Base-by-base conservation (phyloP, 2,113 vertebrate species). In the Octodon degus region DNA sequence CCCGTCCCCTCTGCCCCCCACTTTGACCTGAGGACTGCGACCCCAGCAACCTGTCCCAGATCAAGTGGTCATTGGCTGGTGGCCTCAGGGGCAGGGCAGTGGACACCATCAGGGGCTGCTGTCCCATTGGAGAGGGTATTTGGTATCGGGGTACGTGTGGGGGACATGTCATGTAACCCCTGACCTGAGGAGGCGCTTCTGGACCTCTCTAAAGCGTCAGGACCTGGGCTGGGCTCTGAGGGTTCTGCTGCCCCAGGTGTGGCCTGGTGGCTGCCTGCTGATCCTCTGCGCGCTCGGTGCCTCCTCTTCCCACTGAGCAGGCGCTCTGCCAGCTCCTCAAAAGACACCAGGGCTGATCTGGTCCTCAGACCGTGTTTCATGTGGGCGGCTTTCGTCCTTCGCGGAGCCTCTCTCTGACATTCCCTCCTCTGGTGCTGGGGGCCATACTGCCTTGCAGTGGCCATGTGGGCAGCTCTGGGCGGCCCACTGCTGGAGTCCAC, bases 41-140 rank as follows among this genome's bases (percentile, higher is more conserved):
- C 20, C 32, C 81, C 4, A 0, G 25, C 30, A 1, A 0, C 24
- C n/a, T 25, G 50, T 32, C 22, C 34, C 68, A 0, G 0, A 50
- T 19, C 14, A 6, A 5, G 7, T 1, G 2, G 50, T 16, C 65
- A 1, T 32, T 19, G 2, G 2, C 19, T 70, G 1, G 16, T 16
- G 6, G 17, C 0, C 10, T 0, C 2, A 1, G 16, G 30, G 27
- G 14, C 34, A 0, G 0, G 1, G 50, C 2, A 40, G 11, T 7
- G 3, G 58, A 60, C 25, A 6, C 27, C 1, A 3, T 16, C n/a
- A 25, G 7, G 4, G 30, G 6, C 27, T 7, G 2, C 7, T 8
- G 5, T 50, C 77, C 13, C 34, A 40, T 67, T 10, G 40, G 40
- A 24, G 30, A n/a, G 63, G 84, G 10, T 32, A 11, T 32, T 58